Evolutionary conservation across 2,113 vertebrate genomes (phyloP), one percentile per base, ranked within the genome.

Genomic region (Nipponia nippon): DNA sequence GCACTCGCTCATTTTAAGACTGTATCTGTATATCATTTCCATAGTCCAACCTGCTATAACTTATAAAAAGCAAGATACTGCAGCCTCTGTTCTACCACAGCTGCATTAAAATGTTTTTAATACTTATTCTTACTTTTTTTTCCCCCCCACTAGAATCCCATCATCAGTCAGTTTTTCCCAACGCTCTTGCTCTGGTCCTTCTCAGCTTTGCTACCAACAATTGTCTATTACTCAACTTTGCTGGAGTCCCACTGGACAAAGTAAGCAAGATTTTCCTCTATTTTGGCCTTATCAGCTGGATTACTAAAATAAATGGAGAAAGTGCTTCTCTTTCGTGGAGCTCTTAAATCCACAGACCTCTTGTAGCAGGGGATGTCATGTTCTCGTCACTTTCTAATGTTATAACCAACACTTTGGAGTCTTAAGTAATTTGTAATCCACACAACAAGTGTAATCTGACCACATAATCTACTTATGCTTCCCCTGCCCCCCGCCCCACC

Each of bases 101-200:
- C 17, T 70, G 16, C 38, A 44, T 66, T 79, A 29, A 77, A 70
- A 10, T 59, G 13, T 30, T 79, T 84, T 73, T 85, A 56, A 76
- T 42, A 25, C 16, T 88, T 53, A n/a, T 5, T 56, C 30, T 23
- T 50, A 4, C 25, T 53, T 36, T 70, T 34, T 26, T 9, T 5
- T n/a, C 8, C 16, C 21, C 16, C 69, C 10, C 13, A 15, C 34
- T 94, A 99, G 99, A 98, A 98, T 95, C 99, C 99, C 1, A 42
- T 99, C 13, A 82, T 99, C 98, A 99, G 99, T 95, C 99, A 99
- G 96, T 99, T 99, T 98, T 99, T 99, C 96, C 99, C 99, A n/a
- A 99, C 99, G 0, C 92, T 99, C 49, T 97, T 99, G 72, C 98
- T 99, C 83, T 99, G 99, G 99, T 97, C 98, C 78, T 99, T 99